phyloP scores from a whole-genome alignment of 2,888 invertebrate species.

The Epinotia brunnichana region DNA sequence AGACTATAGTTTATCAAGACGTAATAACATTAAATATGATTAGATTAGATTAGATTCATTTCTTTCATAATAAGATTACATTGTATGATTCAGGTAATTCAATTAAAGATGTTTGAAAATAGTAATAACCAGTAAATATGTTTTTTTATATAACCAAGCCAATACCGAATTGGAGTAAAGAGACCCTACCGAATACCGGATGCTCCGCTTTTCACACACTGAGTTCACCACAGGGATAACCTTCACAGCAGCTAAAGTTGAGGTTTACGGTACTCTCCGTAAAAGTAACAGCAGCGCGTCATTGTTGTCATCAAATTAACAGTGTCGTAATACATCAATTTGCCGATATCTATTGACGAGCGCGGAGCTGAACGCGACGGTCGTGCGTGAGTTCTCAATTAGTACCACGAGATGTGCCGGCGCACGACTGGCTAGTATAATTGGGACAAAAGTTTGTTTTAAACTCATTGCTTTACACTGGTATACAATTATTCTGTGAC shows the following conservation, averaged over 20 bases:
- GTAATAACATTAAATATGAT: too few species aligned
- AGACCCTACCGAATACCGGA: too few species aligned
- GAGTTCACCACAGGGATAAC: too few species aligned
- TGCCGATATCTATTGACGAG: constrained; percentile 71
- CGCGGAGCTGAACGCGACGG: constrained; percentile 60
- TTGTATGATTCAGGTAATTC: too few species aligned
- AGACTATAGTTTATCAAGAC: too few species aligned
- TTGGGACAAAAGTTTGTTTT: not conserved
- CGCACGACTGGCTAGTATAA: constrained; percentile 25
- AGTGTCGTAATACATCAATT: constrained; percentile 52
- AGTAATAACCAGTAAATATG: not conserved
- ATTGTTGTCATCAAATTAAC: constrained; percentile 29
- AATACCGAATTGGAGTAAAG: too few species aligned
- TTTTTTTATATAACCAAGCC: not conserved
- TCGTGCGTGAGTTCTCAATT: constrained; percentile 55
- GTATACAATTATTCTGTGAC: not conserved
- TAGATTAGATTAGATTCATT: too few species aligned
- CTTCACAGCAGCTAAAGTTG: too few species aligned
- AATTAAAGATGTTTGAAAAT: too few species aligned
- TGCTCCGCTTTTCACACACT: too few species aligned
- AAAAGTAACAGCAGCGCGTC: constrained; percentile 6
- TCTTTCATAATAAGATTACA: too few species aligned
- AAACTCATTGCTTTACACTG: not conserved
- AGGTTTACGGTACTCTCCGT: not conserved
- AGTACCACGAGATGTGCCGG: constrained; percentile 46